Percentiles rank a stretch among this genome's conserved stretches.
Conservation (phyloP, 2,888 invertebrate species). For the Bellardia bayeri region DNA sequence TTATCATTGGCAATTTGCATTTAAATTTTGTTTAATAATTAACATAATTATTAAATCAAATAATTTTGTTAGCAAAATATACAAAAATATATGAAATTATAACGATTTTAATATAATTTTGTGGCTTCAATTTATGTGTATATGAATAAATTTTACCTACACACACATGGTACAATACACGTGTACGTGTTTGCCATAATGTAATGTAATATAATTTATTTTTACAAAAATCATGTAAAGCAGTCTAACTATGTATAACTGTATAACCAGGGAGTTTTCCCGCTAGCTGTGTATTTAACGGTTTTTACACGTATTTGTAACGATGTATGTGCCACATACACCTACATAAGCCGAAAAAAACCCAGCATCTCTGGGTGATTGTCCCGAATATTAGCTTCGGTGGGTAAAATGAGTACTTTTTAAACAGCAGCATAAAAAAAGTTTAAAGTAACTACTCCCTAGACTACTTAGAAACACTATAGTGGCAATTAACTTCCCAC, state of each 20-base stretch:
- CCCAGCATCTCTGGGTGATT: neutral
- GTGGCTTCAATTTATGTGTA: no score
- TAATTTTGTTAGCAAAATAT: constrained; percentile 6
- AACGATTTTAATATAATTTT: no score
- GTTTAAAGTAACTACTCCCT: no score
- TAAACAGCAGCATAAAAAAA: no score
- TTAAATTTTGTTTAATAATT: no score
- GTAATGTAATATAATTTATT: neutral
- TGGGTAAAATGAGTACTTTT: no score
- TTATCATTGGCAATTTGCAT: no score
- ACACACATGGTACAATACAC: neutral
- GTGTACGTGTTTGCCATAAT: neutral
- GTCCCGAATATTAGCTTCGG: neutral
- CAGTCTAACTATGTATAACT: no score
- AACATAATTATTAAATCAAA: constrained; percentile 11
- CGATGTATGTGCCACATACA: neutral
- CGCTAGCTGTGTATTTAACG: constrained; percentile 6
- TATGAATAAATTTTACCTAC: no score
- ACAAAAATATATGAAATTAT: neutral
- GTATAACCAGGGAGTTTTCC: neutral
- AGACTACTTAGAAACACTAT: no score
- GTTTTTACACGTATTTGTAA: constrained; percentile 13
- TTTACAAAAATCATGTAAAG: no score
- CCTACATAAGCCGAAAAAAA: constrained; percentile 10
- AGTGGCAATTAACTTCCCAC: no score